These are phyloP conservation scores for Pseudomyrmex gracilis DNA, from an alignment of 1,140 invertebrate genomes.

Conservation along the genomic window DNA sequence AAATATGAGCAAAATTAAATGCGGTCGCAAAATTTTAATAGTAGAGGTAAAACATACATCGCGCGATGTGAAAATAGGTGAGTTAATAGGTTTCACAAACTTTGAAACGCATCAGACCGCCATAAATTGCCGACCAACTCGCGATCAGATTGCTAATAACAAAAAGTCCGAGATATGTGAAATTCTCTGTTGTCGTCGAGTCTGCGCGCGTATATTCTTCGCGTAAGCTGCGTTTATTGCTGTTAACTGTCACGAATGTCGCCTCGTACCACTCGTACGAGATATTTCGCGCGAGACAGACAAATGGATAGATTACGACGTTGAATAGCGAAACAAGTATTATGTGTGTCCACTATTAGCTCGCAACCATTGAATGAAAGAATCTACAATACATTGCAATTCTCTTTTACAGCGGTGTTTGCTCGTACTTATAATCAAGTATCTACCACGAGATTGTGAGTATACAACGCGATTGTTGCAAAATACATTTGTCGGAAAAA, in stretches of 20 bases:
- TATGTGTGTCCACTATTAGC: background rate
- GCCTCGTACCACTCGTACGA: slow-evolving; percentile 6
- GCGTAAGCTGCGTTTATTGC: slow-evolving; percentile 35
- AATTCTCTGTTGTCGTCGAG: slow-evolving; percentile 22
- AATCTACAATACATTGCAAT: background rate
- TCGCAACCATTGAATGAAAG: background rate
- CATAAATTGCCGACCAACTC: slow-evolving; percentile 29
- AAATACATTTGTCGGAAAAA: too few species aligned
- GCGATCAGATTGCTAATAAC: slow-evolving; percentile 55
- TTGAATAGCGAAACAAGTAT: slow-evolving; percentile 3
- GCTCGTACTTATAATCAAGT: background rate
- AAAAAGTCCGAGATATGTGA: slow-evolving; percentile 39
- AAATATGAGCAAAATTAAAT: background rate
- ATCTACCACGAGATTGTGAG: background rate
- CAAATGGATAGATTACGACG: slow-evolving; percentile 9
- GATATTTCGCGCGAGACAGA: slow-evolving; percentile 15
- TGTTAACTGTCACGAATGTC: slow-evolving; percentile 41
- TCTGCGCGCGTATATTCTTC: background rate
- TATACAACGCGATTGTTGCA: background rate
- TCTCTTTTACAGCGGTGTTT: background rate
- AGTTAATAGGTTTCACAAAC: background rate
- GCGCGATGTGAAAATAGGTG: slow-evolving; percentile 21
- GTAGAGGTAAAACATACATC: slow-evolving; percentile 11
- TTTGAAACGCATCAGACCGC: slow-evolving; percentile 7
- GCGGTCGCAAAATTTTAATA: slow-evolving; percentile 20